These are phyloP conservation scores for Laupala kohalensis DNA, from an alignment of 1,140 invertebrate genomes.

Conservation along the genomic window DNA sequence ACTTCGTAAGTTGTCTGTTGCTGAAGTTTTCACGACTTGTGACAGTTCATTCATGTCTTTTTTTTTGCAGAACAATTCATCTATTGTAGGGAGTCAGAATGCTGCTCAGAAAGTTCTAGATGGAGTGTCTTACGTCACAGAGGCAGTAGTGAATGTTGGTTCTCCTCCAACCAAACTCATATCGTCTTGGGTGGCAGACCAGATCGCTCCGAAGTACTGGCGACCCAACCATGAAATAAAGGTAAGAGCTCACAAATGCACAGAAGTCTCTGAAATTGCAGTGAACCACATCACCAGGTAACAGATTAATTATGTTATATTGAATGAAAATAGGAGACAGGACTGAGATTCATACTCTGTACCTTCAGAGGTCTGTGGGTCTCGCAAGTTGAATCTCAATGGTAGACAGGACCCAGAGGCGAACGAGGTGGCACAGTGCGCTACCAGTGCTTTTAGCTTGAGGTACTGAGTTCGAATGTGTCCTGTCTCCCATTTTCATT, in stretches of 20 bases:
- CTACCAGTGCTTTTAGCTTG: too few relatives aligned
- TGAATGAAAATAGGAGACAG: too few relatives aligned
- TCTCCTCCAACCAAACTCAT: conserved; percentile 55
- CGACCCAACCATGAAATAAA: conserved; percentile 61
- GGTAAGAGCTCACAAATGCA: conserved; percentile 31
- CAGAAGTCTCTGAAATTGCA: too few relatives aligned
- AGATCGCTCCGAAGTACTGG: conserved; percentile 70
- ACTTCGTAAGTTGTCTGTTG: neutral
- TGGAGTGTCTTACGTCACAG: conserved; percentile 53
- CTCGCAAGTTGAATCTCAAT: too few relatives aligned
- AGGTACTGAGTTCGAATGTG: too few relatives aligned
- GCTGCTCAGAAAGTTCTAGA: conserved; percentile 64
- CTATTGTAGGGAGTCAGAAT: conserved; percentile 32
- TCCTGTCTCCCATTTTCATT: too few relatives aligned
- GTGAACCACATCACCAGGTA: too few relatives aligned
- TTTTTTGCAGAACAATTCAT: neutral
- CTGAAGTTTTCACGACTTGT: neutral
- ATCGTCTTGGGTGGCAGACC: conserved; percentile 60
- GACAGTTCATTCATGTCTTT: neutral
- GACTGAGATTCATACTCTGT: too few relatives aligned
- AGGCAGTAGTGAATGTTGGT: conserved; percentile 51
- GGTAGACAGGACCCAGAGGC: too few relatives aligned
- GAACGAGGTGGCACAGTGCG: too few relatives aligned
- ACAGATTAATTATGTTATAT: too few relatives aligned
- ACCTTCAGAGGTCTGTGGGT: too few relatives aligned